Base-by-base conservation (phyloP, 2,113 vertebrate genomes). In the Sceloporus tristichus region DNA sequence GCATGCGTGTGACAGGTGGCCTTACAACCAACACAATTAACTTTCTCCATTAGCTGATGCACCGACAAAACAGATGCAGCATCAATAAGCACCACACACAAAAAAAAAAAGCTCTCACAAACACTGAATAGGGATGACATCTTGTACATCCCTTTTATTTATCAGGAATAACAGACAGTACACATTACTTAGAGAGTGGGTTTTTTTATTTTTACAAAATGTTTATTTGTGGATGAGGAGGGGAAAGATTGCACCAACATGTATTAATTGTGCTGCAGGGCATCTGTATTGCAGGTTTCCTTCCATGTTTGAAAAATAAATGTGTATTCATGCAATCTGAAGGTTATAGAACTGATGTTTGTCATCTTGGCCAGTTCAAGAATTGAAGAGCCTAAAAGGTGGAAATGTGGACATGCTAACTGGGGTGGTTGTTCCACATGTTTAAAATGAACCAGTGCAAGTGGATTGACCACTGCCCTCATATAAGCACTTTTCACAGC, bases 1-100 rank as follows among this genome's bases (percentile, higher is more conserved):
- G 97, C 98, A 97, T 97, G 97, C 97, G 96, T 97, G 97, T 98
- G 98, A 98, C 98, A 98, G 98, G 98, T 98, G 98, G 98, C 97
- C 98, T 97, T 98, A 98, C 98, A 98, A 98, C 97, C 97, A 98
- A 97, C 97, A 98, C 98, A 98, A 98, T 98, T 98, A 98, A 98
- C 97, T 98, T 98, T 97, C 97, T 98, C 97, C 97, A 98, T 98
- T 98, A 98, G 97, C 97, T 95, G 96, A 97, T 86, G 95, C 96
- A 94, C 96, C 97, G 96, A 98, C 97, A 98, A 98, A 98, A 97
- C 98, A 97, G 97, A 97, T 98, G 97, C 95, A 96, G 96, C 97
- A 96, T 97, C 97, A 96, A 97, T 97, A 97, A 97, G 95, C 94
- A 94, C 92, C 94, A 96, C 91, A 9, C 6, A 40, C 70, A 79